These are phyloP conservation scores for Columba guinea DNA, from an alignment of 2,797 vertebrate genomes.

Conservation along the genomic window DNA sequence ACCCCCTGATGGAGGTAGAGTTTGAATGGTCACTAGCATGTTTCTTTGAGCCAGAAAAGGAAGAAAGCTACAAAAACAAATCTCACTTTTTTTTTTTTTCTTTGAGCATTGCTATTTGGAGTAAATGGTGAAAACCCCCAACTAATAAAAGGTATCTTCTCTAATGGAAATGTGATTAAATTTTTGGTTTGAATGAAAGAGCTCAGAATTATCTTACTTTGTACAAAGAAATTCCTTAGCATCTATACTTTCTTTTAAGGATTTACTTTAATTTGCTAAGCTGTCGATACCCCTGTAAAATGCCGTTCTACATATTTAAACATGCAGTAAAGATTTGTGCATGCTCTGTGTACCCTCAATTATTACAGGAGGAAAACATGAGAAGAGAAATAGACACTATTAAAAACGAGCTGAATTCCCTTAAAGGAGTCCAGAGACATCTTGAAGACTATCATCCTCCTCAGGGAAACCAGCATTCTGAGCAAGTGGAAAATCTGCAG, in stretches of 20 bases:
- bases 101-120: background rate
- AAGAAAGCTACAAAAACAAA: background rate
- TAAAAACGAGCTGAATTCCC: constrained; percentile 72
- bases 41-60: background rate
- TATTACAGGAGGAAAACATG: constrained; percentile 76
- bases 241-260: background rate
- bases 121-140: background rate
- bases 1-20: background rate
- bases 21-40: background rate
- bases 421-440: constrained; percentile 69
- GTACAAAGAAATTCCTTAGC: background rate
- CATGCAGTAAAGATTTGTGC: background rate
- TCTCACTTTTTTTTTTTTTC: background rate
- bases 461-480: constrained; percentile 47
- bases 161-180: background rate
- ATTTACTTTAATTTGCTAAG: background rate
- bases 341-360: constrained; percentile 23
- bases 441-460: constrained; percentile 68
- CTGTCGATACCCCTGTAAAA: background rate
- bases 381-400: constrained; percentile 68
- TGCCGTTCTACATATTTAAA: background rate
- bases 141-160: background rate
- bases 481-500: constrained; percentile 64
- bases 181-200: background rate
- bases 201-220: background rate